A percentile compares a stretch with the other conserved stretches of the same genome.
phyloP scores from a whole-genome alignment of 1,140 invertebrate genomes.

The Parapsyche elsis region DNA sequence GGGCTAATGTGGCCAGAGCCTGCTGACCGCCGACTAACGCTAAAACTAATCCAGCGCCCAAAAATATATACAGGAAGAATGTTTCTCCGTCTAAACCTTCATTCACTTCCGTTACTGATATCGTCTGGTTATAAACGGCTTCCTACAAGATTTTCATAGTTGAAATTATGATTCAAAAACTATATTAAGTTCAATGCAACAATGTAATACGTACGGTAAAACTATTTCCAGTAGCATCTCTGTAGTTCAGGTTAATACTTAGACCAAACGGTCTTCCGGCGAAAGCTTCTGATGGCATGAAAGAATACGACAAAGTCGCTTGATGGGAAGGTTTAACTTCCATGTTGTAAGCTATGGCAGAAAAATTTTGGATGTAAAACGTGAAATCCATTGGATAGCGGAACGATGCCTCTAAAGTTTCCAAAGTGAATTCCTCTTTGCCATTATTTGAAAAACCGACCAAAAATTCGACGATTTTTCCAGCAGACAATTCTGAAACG shows the following conservation, averaged over 20 bases:
- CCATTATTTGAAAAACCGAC: conserved; percentile 98
- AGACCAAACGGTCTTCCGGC: conserved; percentile 96
- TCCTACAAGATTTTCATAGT: conserved; percentile 74
- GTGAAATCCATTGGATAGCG: conserved; percentile 98
- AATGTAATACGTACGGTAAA: conserved; percentile 69
- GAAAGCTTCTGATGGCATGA: conserved; percentile 94
- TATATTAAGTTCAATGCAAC: neutral
- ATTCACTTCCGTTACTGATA: conserved; percentile 95
- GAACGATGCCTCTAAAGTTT: conserved; percentile 96
- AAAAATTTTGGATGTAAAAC: conserved; percentile 99
- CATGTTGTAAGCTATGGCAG: conserved; percentile 88
- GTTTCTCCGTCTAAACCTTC: conserved; percentile 98
- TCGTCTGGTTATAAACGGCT: conserved; percentile 98
- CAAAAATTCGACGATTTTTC: conserved; percentile 92
- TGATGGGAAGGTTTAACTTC: conserved; percentile 92
- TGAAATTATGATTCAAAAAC: neutral
- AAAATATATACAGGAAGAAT: conserved; percentile 96
- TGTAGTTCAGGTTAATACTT: conserved; percentile 93
- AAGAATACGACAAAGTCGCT: conserved; percentile 94
- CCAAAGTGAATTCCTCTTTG: conserved; percentile 88
- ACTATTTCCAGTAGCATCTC: conserved; percentile 76
- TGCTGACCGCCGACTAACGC: conserved; percentile 92
- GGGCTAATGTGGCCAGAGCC: conserved; percentile 82
- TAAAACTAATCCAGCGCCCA: conserved; percentile 89
- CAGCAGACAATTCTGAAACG: conserved; percentile 88